Evolutionary conservation across 2,888 invertebrate genomes (phyloP).

Genomic region (Exephanes ischioxanthus): DNA sequence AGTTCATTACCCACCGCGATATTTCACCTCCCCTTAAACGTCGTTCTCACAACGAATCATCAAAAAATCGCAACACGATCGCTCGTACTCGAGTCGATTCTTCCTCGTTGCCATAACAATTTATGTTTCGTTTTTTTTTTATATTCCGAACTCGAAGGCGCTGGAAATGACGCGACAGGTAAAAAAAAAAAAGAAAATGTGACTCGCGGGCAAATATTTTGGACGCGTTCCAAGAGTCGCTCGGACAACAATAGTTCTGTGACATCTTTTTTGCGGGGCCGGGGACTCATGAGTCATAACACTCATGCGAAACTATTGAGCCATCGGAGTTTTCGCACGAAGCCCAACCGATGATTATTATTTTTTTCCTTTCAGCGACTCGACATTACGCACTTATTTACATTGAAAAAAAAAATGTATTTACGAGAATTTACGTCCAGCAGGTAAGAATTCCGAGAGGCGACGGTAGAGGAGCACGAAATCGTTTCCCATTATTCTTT

Average conservation of each 20-base stretch:
- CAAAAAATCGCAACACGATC: background rate
- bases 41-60: background rate
- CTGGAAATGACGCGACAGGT: background rate
- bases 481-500: background rate
- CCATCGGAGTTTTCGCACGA: conserved; percentile 51
- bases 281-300: background rate
- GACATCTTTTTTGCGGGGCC: conserved; percentile 11
- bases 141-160: background rate
- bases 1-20: too few relatives aligned
- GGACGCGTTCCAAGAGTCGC: conserved; percentile 40
- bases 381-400: conserved; percentile 20
- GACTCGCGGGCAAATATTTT: conserved; percentile 37
- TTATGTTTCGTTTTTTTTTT: background rate
- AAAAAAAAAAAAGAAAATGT: conserved; percentile 9
- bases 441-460: conserved; percentile 14
- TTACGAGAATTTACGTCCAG: conserved; percentile 25
- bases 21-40: background rate
- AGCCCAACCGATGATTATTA: background rate
- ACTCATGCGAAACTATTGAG: conserved; percentile 39
- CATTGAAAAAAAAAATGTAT: background rate
- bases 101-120: background rate
- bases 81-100: background rate
- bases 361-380: conserved; percentile 13
- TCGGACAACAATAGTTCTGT: conserved; percentile 34
- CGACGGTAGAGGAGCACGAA: conserved; percentile 22